Conservation (phyloP, 2,888 invertebrate genomes). For the Eilema sororculum region DNA sequence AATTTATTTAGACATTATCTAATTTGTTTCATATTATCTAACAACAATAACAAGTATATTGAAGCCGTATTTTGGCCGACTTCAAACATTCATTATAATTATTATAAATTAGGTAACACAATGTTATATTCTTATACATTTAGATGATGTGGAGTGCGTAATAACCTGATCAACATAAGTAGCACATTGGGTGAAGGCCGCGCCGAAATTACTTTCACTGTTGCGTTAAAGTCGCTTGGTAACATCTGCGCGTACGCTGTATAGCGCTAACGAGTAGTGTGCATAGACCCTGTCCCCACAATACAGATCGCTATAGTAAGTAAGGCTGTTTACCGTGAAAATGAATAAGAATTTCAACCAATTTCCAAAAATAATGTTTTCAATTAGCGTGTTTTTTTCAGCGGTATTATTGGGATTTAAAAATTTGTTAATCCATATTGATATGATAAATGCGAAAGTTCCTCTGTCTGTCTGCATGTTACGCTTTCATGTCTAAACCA, state of each 20-base stretch:
- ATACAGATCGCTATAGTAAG: not conserved
- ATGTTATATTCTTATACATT: not conserved
- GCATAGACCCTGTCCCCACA: not conserved
- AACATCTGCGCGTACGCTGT: conserved; percentile 15
- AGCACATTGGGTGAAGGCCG: conserved; percentile 76
- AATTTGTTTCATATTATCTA: not conserved
- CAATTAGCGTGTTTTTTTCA: too few relatives aligned
- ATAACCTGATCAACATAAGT: conserved; percentile 53
- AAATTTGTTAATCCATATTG: too few relatives aligned
- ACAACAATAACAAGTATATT: conserved; percentile 1
- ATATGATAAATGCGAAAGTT: too few relatives aligned
- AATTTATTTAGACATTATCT: not conserved
- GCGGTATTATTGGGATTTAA: too few relatives aligned
- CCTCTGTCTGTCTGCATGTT: too few relatives aligned
- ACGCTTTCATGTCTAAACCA: too few relatives aligned
- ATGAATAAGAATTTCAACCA: too few relatives aligned
- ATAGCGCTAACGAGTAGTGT: conserved; percentile 1
- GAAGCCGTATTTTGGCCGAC: not conserved
- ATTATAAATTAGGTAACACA: conserved; percentile 4
- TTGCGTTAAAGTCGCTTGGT: conserved; percentile 57
- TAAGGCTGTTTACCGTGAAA: too few relatives aligned
- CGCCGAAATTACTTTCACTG: conserved; percentile 73
- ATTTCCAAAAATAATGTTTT: too few relatives aligned
- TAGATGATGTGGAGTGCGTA: conserved; percentile 49
- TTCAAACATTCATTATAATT: not conserved